Evolutionary conservation across 2,888 invertebrate species (phyloP), one percentile per base, ranked within the genome.

Genomic region (Trichacis sp.): DNA sequence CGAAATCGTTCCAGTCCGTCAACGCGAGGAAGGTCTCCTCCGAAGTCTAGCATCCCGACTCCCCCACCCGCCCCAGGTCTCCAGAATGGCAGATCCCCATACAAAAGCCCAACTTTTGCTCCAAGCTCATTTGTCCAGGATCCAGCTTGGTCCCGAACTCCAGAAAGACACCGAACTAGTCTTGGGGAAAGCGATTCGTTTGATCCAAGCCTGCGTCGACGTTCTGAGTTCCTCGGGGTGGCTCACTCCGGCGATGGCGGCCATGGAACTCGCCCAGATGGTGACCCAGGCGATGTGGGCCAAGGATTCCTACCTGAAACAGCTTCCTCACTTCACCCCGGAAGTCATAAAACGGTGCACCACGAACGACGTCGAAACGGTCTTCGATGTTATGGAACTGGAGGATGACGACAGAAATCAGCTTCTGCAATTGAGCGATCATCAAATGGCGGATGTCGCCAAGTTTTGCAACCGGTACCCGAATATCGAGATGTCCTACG

Each of bases 201-300:
- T 95, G 51, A 95, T 95, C 80, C 95, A 95, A 80, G 99, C 99
- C 0, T 99, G 98, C 84, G 98, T 99, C 24, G 90, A 97, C 85
- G 96, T 97, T 8, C 85, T 97, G 33, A 94, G 93, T 81, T 96
- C 96, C 43, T 98, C 97, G 77, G 98, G 99, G 29, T 99, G 99
- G 99, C 87, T 99, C 49, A 92, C 96, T 0, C 98, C 99, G 0
- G 99, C 98, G 2, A 95, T 99, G 38, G 97, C 98, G 14, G 98
- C 98, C 76, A 99, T 99, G 99, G 99, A 99, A 86, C 87, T 99
- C 77, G 97, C 98, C 0, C 99, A 99, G 87, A 99, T 99, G 98
- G 95, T 96, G 1, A 99, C 99, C 0, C 99, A 99, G 86, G 98
- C 98, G 8, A 97, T 99, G 97, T 99, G 98, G 97, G 96, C 94